Conservation (phyloP, 2,797 vertebrate genomes). For the Tadarida brasiliensis region DNA sequence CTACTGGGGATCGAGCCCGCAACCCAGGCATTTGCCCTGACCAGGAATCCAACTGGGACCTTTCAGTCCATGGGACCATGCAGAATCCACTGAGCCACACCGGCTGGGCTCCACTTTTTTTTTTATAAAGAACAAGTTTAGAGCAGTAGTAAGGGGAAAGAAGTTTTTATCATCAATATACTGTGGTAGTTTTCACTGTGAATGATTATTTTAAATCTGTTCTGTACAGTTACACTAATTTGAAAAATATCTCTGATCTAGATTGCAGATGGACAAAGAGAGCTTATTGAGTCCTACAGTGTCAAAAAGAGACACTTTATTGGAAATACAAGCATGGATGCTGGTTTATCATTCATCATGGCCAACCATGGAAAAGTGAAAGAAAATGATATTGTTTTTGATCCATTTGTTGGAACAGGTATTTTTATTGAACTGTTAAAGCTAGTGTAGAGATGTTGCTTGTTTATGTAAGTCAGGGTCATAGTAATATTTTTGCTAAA, state of each 20-base stretch:
- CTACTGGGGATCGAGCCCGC: too few relatives aligned
- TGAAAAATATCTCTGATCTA: constrained; percentile 84
- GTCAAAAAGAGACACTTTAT: constrained; percentile 99
- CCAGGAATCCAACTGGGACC: too few relatives aligned
- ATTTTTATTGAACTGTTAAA: constrained; percentile 69
- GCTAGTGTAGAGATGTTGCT: neutral
- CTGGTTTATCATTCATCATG: constrained; percentile 98
- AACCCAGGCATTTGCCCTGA: too few relatives aligned
- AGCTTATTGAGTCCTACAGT: constrained; percentile 97
- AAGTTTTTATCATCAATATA: neutral
- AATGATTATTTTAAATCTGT: constrained; percentile 10
- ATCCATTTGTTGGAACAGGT: constrained; percentile 99
- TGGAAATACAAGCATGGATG: constrained; percentile 99
- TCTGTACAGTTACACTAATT: constrained; percentile 44
- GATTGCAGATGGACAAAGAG: constrained; percentile 98
- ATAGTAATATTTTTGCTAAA: constrained; percentile 10
- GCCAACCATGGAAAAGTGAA: constrained; percentile 96
- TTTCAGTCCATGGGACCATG: too few relatives aligned
- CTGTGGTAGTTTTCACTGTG: constrained; percentile 43
- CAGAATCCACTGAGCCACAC: too few relatives aligned
- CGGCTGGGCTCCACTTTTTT: too few relatives aligned
- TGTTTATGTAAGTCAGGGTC: constrained; percentile 10
- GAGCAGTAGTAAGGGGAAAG: constrained; percentile 12
- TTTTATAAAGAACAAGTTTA: neutral
- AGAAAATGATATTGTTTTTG: constrained; percentile 95